Evolutionary conservation across 2,797 vertebrate genomes (phyloP).

Genomic region (Merluccius polli): DNA sequence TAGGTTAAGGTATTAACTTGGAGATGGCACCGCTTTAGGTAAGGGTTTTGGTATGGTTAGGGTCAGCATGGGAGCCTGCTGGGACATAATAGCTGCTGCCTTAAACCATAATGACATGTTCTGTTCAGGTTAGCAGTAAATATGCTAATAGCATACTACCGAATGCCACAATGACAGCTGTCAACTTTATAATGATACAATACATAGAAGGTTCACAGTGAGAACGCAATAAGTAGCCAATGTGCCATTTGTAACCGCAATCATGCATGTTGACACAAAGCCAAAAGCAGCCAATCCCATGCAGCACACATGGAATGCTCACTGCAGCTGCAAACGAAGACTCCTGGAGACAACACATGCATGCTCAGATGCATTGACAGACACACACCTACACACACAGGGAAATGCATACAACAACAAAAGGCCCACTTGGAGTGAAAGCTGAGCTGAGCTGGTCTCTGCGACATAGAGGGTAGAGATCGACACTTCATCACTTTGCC

Average conservation of each 20-base stretch:
- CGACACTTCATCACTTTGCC: not conserved
- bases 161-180: not conserved
- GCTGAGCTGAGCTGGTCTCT: not conserved
- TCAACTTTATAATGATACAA: not conserved
- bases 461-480: not conserved
- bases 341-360: too few relatives aligned
- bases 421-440: too few relatives aligned
- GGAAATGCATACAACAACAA: too few relatives aligned
- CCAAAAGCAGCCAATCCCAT: not conserved
- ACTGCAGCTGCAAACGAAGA: not conserved
- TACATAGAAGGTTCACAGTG: not conserved
- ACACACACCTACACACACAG: not conserved
- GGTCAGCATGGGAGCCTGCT: not conserved
- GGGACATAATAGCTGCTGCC: not conserved
- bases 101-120: not conserved
- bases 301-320: not conserved
- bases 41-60: not conserved
- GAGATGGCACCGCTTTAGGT: not conserved
- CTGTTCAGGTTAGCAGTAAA: not conserved
- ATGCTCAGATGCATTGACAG: too few relatives aligned
- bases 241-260: not conserved
- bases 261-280: not conserved
- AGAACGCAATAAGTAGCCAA: not conserved
- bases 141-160: not conserved
- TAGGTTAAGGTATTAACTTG: too few relatives aligned